Percentiles rank a stretch among this genome's conserved stretches.
Conservation (phyloP, 1,140 invertebrate genomes). For the Pachypsylla venusta region DNA sequence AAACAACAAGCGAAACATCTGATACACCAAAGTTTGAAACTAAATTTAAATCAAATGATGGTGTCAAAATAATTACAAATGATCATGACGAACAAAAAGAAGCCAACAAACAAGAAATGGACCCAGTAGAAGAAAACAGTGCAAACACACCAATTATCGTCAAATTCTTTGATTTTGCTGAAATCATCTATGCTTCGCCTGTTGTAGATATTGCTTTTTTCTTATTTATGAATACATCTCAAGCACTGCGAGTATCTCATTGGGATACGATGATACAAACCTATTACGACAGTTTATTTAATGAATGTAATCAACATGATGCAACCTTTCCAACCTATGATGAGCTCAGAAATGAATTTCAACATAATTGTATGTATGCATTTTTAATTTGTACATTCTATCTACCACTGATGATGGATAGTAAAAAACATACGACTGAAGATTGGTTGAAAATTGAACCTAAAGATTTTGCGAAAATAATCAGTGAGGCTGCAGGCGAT, state of each 20-base stretch:
- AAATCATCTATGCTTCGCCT: conserved; percentile 28
- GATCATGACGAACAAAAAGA: no score
- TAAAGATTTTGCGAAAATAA: neutral
- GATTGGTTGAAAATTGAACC: neutral
- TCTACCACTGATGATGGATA: conserved; percentile 19
- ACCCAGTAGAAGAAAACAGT: neutral
- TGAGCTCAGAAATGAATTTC: conserved; percentile 27
- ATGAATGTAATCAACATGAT: neutral
- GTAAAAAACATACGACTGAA: neutral
- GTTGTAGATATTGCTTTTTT: conserved; percentile 32
- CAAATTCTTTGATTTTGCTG: conserved; percentile 32
- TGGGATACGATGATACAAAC: conserved; percentile 25
- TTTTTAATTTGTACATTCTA: conserved; percentile 26
- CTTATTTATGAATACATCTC: conserved; percentile 28
- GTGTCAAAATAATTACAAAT: no score
- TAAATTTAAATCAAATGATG: no score
- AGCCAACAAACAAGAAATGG: no score
- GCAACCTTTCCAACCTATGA: conserved; percentile 21
- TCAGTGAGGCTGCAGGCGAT: neutral
- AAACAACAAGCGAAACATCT: no score
- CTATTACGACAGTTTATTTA: conserved; percentile 27
- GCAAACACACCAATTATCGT: conserved; percentile 20
- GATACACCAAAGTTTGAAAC: no score
- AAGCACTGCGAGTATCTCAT: conserved; percentile 18
- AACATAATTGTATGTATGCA: conserved; percentile 25